Percentiles rank a stretch among this genome's conserved stretches.
These are phyloP conservation scores for Zosterops borbonicus DNA, from an alignment of 2,113 vertebrate genomes.

Conservation along the genomic window DNA sequence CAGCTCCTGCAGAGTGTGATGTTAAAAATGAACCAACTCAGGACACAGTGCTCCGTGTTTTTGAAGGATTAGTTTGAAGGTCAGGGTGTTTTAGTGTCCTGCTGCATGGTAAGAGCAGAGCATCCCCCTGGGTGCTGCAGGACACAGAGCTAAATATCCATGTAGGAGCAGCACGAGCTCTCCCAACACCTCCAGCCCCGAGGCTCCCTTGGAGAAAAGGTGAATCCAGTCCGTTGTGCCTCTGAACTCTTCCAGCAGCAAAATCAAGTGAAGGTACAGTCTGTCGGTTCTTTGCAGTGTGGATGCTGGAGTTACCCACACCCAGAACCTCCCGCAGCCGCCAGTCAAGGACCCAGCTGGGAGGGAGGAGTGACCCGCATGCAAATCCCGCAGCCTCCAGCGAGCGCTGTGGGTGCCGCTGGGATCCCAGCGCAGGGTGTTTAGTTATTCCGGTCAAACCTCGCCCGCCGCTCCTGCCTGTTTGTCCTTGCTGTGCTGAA, in stretches of 20 bases:
- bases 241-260: background rate
- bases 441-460: constrained; percentile 54
- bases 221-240: accelerated
- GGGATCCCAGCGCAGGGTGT: background rate
- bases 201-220: background rate
- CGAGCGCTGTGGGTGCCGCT: background rate
- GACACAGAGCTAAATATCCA: background rate
- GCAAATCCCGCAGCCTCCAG: too few relatives aligned
- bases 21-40: background rate
- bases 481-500: constrained; percentile 40
- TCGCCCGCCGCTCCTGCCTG: background rate
- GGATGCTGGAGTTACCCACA: background rate
- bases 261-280: background rate
- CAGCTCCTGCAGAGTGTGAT: background rate
- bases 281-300: background rate
- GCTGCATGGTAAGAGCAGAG: background rate
- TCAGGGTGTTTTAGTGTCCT: background rate
- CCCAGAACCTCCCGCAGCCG: background rate
- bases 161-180: background rate
- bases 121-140: background rate
- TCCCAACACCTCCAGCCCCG: background rate
- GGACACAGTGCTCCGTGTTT: background rate
- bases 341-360: background rate
- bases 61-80: background rate
- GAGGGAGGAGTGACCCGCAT: background rate